A percentile compares a stretch with the other conserved stretches of the same genome.
phyloP scores from a whole-genome alignment of 2,888 invertebrate species.

The Drosophila putrida region DNA sequence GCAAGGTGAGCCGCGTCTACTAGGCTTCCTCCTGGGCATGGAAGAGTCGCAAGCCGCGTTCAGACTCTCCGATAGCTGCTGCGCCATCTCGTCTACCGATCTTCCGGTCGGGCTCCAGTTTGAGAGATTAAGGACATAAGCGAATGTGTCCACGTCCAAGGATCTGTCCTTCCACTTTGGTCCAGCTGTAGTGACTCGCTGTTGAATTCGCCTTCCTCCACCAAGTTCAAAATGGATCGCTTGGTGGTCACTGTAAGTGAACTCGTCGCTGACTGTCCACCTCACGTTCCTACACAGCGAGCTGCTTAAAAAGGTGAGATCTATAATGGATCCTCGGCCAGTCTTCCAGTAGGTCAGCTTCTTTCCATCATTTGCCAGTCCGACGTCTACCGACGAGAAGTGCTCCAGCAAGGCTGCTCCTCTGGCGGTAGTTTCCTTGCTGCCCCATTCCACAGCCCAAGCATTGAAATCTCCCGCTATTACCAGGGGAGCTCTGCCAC shows the following conservation, averaged over 20 bases:
- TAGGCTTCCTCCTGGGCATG: background rate
- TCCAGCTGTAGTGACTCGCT: background rate
- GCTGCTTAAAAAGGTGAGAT: background rate
- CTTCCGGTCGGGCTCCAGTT: background rate
- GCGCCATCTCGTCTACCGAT: background rate
- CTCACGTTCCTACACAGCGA: background rate
- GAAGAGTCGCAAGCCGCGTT: background rate
- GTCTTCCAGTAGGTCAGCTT: background rate
- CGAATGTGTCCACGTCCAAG: background rate
- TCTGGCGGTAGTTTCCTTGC: background rate
- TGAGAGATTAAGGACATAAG: background rate
- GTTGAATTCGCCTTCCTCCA: background rate
- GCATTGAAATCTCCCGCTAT: background rate
- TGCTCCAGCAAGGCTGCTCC: background rate
- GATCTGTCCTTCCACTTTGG: background rate
- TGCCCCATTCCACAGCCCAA: background rate
- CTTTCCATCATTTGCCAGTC: background rate
- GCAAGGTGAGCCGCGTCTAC: background rate
- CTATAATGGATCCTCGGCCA: background rate
- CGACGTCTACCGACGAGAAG: background rate
- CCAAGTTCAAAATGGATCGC: background rate
- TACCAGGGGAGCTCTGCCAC: background rate
- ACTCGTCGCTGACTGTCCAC: slow-evolving; percentile 1
- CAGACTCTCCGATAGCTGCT: background rate
- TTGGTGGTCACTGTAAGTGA: background rate